phyloP scores from a whole-genome alignment of 2,113 vertebrate species.

The Oxyura jamaicensis region DNA sequence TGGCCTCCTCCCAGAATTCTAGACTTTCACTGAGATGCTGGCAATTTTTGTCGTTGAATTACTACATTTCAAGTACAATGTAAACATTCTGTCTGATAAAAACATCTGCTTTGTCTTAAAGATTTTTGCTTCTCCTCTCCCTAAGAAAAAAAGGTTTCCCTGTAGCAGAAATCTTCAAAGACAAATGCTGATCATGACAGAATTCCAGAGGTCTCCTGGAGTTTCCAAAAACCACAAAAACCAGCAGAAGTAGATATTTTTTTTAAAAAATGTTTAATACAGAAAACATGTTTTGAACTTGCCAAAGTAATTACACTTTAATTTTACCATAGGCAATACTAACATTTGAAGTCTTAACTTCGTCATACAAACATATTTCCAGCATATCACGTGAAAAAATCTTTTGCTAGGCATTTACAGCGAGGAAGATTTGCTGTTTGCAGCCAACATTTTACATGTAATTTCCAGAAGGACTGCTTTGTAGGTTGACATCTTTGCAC shows the following conservation, averaged over 20 bases:
- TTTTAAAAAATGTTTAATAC: not conserved
- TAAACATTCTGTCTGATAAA: not conserved
- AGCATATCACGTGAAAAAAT: not conserved
- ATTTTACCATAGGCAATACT: not conserved
- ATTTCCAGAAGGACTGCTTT: not conserved
- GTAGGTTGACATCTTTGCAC: not conserved
- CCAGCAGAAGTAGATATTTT: not conserved
- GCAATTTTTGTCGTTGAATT: not conserved
- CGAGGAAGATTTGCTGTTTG: not conserved
- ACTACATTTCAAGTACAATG: not conserved
- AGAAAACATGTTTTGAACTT: not conserved
- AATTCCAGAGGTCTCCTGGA: not conserved
- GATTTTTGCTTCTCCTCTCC: not conserved
- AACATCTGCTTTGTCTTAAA: not conserved
- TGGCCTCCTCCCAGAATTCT: not conserved
- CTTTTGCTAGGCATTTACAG: not conserved
- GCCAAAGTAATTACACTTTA: not conserved
- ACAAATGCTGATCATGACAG: not conserved
- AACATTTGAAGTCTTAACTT: not conserved
- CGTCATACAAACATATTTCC: not conserved
- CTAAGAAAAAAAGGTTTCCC: not conserved
- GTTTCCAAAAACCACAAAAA: not conserved
- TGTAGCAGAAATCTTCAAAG: not conserved
- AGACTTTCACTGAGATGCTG: not conserved
- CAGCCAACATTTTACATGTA: not conserved